Conservation (phyloP, 2,113 vertebrate genomes). For the Oryzias woworae region DNA sequence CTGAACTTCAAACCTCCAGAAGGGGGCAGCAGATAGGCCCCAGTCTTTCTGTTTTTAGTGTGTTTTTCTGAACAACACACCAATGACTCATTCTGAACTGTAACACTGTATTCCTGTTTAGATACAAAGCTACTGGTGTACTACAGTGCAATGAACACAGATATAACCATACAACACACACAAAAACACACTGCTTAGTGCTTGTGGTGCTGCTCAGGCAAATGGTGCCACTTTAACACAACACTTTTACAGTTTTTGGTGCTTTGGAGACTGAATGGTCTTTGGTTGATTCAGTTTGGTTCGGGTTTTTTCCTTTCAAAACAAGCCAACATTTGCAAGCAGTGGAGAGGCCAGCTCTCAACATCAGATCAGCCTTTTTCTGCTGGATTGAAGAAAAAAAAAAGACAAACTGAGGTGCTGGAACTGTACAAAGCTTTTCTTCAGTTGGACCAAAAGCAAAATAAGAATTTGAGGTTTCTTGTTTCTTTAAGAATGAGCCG, state of each 20-base stretch:
- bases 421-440: too few species aligned
- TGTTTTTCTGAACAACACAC: constrained; percentile 39
- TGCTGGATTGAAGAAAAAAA: too few species aligned
- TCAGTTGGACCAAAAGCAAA: too few species aligned
- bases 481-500: constrained; percentile 21
- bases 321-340: neutral
- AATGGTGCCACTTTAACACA: constrained; percentile 60
- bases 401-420: too few species aligned
- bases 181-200: constrained; percentile 28
- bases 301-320: constrained; percentile 11
- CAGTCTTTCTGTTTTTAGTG: constrained; percentile 36
- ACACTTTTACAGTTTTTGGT: constrained; percentile 60
- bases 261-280: constrained; percentile 54
- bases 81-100: constrained; percentile 32
- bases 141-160: constrained; percentile 40
- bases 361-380: neutral
- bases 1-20: constrained; percentile 43
- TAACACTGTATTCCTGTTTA: constrained; percentile 39
- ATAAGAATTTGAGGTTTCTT: neutral
- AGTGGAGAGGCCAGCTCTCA: constrained; percentile 11
- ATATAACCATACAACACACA: constrained; percentile 28
- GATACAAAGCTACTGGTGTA: constrained; percentile 35
- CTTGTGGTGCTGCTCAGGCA: constrained; percentile 62
- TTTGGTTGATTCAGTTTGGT: constrained; percentile 54
- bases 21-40: constrained; percentile 33